Base-by-base conservation (phyloP, 2,888 invertebrate species). In the Cylloceria caligata region DNA sequence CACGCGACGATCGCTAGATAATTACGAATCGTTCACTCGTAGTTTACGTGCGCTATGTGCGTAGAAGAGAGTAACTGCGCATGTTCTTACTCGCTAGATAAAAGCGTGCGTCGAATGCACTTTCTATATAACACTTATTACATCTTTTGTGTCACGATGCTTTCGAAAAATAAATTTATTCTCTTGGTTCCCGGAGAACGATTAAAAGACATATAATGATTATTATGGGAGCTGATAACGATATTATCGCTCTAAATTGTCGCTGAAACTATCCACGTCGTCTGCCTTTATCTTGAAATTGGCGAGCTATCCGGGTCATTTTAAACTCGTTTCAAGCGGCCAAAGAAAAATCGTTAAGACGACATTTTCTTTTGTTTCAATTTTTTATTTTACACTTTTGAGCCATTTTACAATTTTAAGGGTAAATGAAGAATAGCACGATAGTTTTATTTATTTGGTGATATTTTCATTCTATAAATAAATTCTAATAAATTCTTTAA, bases 251-350 rank as follows among this genome's bases (percentile, higher is more conserved):
- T n/a, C n/a, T 2, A 27, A n/a, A 27, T 57, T 30, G 55, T 5
- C 55, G n/a, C 6, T 1, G 11, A 1, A 30, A 30, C 27, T 16
- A 30, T 30, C n/a, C 2, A 5, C 36, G 2, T 30, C 30, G n/a
- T n/a, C n/a, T 13, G 30, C n/a, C 19, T 19, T 19, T 21, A 6
- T 47, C 47, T 16, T 6, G 5, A 47, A 47, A 16, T 19, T 7
- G 47, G 47, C 47, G 19, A 16, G 19, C 47, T 47, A 47, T 47
- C 11, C 24, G 6, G 55, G 30, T 57, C 55, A 27, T n/a, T 57
- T 6, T 30, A 57, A 57, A 57, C 6, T 57, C 55, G 27, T 27
- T 27, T 24, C 52, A 13, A 2, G 24, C 13, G 39, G 13, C n/a
- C 11, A 11, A 2, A 9, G 13, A 39, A 13, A 11, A 6, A 2